Evolutionary conservation across 2,888 invertebrate genomes (phyloP), one percentile per base, ranked within the genome.

Genomic region (Neoascia interrupta): DNA sequence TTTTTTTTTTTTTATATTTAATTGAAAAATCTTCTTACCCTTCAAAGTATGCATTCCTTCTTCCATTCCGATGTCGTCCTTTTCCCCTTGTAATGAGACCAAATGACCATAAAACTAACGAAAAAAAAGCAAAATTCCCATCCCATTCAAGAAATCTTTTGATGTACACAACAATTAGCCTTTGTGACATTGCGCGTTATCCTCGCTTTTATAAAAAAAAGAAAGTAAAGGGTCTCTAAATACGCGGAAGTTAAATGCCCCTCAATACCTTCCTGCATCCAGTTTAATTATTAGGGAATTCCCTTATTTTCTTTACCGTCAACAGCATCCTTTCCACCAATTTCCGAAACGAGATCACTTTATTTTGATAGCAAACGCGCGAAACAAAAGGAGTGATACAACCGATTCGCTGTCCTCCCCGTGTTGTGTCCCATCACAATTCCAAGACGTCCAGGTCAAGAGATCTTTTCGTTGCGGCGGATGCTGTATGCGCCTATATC

Each of bases 281-380:
- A 68, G 79, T 79, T 73, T 79, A 79, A 79, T 79, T 79, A 73
- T 56, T 26, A 68, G 79, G 72, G 79, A 73, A 79, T 79, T 79
- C 79, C 79, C 73, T 23, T 19, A 1, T 34, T 53, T 58, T 64
- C 13, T 47, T 47, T 36, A 28, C 36, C 3, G 3, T 21, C 10
- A 16, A 10, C n/a, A 18, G 47, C 74, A 61, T 76, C 64, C 39
- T 70, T 58, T 37, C 53, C n/a, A 28, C 28, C 39, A 31, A 31
- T 6, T 60, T 41, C 53, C 31, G 10, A n/a, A 21, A 23, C 1
- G 41, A 72, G 79, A 79, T 79, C 79, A 68, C 73, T 68, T 79
- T 73, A 79, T 79, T 79, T 79, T 79, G 79, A 79, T 79, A 68
- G 73, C 18, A 49, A 79, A 49, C 61, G 49, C 41, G 41, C 60